Base-by-base conservation (phyloP, 2,797 vertebrate genomes). In the Pipistrellus kuhlii region DNA sequence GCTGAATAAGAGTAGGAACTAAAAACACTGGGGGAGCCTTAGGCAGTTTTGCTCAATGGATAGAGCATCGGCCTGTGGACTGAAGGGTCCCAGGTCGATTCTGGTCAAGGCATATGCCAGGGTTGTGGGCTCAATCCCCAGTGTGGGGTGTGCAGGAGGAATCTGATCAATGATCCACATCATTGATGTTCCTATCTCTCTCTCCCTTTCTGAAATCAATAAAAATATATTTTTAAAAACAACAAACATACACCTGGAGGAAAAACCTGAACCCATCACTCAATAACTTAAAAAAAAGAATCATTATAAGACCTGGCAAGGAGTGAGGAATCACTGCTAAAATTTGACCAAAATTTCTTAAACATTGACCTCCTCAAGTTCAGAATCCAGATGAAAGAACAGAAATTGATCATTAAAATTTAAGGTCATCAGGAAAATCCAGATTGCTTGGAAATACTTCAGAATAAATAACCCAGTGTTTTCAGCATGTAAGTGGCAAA, bases 401-500 rank as follows among this genome's bases (percentile, higher is more conserved):
- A 80, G 32, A 81, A 72, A 82, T 53, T 71, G 10, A 66, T 59
- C 8, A 30, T 68, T 80, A 38, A 93, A 90, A 38, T 35, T 25
- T 53, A 72, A 88, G 64, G 5, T 83, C 64, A 32, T 48, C 12
- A n/a, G 32, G 48, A 77, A 73, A 88, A 57, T 78, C 38, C 57
- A 78, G 57, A 57, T 38, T 12, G 10, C 6, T 12, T 87, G 21
- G 77, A 83, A 83, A 76, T 83, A 83, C 62, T 90, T 93, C 46
- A 57, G 72, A 84, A 88, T 57, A 89, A 44, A 59, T 25, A 78
- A 44, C 51, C 9, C 21, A 78, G 55, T 80, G n/a, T 91, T 84
- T 87, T 88, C 38, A 87, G 51, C 25, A 77, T 77, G 10, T 64
- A 62, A 75, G 68, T 76, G n/a, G 25, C 75, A 69, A 71, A 93